Percentiles rank a stretch among this genome's conserved stretches.
phyloP scores from a whole-genome alignment of 30 jellyfish, hydroid and myxozoan species.

The Aurelia sp. region DNA sequence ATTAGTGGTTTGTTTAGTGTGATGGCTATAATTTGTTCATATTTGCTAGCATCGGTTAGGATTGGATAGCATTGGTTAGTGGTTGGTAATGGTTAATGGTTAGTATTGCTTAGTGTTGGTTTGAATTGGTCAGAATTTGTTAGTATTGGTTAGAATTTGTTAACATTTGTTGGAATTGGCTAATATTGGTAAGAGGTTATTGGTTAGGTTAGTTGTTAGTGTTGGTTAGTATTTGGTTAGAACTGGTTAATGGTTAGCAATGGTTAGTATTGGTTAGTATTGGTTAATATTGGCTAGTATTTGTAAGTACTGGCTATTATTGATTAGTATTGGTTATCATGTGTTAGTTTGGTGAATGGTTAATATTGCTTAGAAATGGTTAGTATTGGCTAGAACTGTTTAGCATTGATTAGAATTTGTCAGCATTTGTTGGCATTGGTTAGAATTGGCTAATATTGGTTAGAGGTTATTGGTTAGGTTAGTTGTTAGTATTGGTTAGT shows the following conservation, averaged over 20 bases:
- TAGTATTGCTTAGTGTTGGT: background rate
- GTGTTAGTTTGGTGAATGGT: too few relatives aligned
- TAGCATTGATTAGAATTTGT: background rate
- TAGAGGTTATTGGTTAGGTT: background rate
- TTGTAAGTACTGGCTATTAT: background rate
- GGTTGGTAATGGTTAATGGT: background rate
- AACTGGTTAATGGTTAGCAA: background rate
- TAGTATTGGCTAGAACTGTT: background rate
- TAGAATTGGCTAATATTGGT: background rate
- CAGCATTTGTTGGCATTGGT: background rate
- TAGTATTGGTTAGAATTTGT: too few relatives aligned
- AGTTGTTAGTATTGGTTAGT: background rate
- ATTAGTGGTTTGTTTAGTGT: too few relatives aligned
- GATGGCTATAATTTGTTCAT: too few relatives aligned
- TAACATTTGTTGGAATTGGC: background rate
- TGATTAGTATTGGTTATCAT: too few relatives aligned
- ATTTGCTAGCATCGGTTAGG: too few relatives aligned
- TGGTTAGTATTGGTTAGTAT: background rate
- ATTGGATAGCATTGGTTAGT: too few relatives aligned
- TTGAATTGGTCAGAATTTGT: background rate
- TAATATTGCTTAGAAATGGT: background rate
- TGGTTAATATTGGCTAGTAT: too few relatives aligned
- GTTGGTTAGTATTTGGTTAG: background rate
- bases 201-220: background rate
- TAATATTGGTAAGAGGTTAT: background rate